These are phyloP conservation scores for Monarcha castaneiventris DNA, from an alignment of 2,113 vertebrate genomes.

Conservation along the genomic window DNA sequence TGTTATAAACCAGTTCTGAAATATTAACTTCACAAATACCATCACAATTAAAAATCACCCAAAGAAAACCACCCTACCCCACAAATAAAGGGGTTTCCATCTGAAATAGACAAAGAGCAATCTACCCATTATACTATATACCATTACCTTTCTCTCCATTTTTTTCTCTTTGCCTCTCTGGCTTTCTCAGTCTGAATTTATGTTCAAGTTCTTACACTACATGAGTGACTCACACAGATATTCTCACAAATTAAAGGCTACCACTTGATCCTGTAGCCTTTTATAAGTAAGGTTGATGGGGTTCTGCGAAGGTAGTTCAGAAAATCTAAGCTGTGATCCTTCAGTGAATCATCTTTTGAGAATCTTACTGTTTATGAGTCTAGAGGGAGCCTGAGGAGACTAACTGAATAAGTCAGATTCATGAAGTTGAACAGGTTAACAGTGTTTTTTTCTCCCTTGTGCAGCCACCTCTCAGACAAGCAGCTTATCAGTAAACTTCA, in stretches of 20 bases:
- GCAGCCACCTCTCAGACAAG: background rate
- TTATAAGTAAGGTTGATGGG: background rate
- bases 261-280: background rate
- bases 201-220: background rate
- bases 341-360: background rate
- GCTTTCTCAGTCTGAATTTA: background rate
- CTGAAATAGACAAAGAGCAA: background rate
- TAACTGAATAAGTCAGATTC: background rate
- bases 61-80: background rate
- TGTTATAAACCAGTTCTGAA: background rate
- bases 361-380: background rate
- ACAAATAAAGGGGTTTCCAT: background rate
- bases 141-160: background rate
- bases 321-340: background rate
- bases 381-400: background rate
- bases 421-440: background rate
- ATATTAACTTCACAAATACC: background rate
- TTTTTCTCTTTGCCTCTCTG: background rate
- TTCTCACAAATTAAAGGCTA: background rate
- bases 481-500: background rate
- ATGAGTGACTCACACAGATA: background rate
- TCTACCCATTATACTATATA: background rate
- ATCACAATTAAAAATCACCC: background rate
- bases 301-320: background rate
- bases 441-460: background rate